Percentiles rank a stretch among this genome's conserved stretches.
phyloP scores from a whole-genome alignment of 30 jellyfish, hydroid and myxozoan genomes.

The Hydractinia symbiolongicarpus region DNA sequence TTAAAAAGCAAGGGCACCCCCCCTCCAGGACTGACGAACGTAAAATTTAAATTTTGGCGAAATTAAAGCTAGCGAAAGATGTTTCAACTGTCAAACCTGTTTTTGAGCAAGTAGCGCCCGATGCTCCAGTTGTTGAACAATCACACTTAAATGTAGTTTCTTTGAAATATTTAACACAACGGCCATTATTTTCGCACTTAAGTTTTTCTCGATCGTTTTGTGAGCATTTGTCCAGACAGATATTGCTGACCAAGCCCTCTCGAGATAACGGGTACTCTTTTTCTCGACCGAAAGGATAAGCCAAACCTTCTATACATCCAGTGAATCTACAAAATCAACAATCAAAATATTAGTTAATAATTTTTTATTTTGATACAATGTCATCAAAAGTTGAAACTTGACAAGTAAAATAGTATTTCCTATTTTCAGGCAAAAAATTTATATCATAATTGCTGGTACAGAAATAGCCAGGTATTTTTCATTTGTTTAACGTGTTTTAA shows the following conservation, averaged over 20 bases:
- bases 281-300: conserved; percentile 1
- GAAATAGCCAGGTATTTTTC: too few species aligned
- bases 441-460: too few species aligned
- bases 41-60: too few species aligned
- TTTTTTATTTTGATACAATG: too few species aligned
- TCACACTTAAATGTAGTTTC: neutral
- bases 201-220: neutral
- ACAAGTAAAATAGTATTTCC: too few species aligned
- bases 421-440: too few species aligned
- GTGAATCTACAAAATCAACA: neutral
- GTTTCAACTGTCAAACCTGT: neutral
- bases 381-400: too few species aligned
- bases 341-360: neutral
- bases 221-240: neutral
- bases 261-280: neutral
- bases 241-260: neutral
- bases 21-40: too few species aligned
- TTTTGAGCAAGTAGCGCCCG: conserved; percentile 11
- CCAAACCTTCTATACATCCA: conserved; percentile 18
- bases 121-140: conserved; percentile 10
- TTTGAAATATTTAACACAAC: neutral
- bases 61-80: neutral
- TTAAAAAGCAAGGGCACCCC: too few species aligned
- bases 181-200: conserved; percentile 11
- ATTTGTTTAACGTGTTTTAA: too few species aligned